Evolutionary conservation across 2,797 vertebrate species (phyloP), one percentile per base, ranked within the genome.

Genomic region (Hydrophis major): DNA sequence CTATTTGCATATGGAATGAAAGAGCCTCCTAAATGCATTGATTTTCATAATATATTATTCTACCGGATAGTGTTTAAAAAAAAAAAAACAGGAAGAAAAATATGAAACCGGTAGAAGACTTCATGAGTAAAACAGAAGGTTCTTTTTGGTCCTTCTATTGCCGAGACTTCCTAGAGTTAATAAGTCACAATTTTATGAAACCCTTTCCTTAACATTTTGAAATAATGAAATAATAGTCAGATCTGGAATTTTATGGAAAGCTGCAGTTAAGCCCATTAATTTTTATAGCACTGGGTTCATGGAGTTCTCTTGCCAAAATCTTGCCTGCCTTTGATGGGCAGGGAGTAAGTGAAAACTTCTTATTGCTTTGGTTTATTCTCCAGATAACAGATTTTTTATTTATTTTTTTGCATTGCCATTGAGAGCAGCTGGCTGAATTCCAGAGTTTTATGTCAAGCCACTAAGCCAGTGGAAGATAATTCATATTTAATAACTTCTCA

Each of bases 401-500:
- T 42, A 10, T 10, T 27, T 28, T 50, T 86, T 91, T 3, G 32
- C 28, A 20, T 89, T n/a, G 88, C 1, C 1, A 93, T 56, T 78
- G 91, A 88, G 87, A 16, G 20, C 16, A 6, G 1, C 87, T 93
- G 90, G 93, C 42, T 47, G 8, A 57, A 13, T n/a, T 87, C 56
- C 10, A 28, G 86, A 89, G 61, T 50, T 91, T 89, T 20, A 63
- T 37, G 63, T 59, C 25, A 14, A 86, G 60, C 27, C 27, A 61
- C 69, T 0, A 25, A 89, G 28, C 53, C 28, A 59, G 3, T 61
- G 63, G 66, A 60, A 10, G 55, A 69, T 22, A 59, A 78, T 32
- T 56, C 93, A 93, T 94, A 89, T 90, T 93, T 87, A 57, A 59
- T 61, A 87, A 12, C 47, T 87, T 90, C 55, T 87, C 55, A 18